Conservation (phyloP, 1,140 invertebrate genomes). For the Brachionus rotundiformis region DNA sequence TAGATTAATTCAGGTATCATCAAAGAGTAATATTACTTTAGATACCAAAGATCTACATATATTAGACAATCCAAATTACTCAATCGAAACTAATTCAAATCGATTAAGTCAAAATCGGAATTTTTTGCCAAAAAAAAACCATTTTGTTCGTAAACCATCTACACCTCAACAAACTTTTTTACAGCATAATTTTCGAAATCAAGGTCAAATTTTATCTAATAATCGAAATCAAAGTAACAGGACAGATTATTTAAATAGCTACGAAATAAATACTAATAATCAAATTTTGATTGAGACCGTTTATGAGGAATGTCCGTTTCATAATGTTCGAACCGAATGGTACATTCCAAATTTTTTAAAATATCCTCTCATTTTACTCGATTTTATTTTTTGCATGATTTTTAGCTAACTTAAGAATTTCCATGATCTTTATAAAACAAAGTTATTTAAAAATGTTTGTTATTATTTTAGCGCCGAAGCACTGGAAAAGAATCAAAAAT, state of each 20-base stretch:
- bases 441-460: neutral
- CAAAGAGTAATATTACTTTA: neutral
- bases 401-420: slow-evolving; percentile 9
- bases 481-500: slow-evolving; percentile 84
- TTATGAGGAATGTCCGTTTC: slow-evolving; percentile 66
- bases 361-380: slow-evolving; percentile 25
- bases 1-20: slow-evolving; percentile 20
- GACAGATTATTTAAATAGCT: slow-evolving; percentile 53
- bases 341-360: slow-evolving; percentile 57
- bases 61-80: neutral
- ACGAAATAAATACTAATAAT: slow-evolving; percentile 44
- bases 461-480: slow-evolving; percentile 76
- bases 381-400: slow-evolving; percentile 4
- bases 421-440: neutral
- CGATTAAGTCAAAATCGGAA: neutral
- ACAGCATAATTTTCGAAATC: slow-evolving; percentile 60
- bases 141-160: neutral
- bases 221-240: slow-evolving; percentile 54
- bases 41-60: neutral
- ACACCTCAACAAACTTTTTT: neutral
- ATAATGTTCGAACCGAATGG: slow-evolving; percentile 63
- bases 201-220: slow-evolving; percentile 56
- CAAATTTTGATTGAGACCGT: slow-evolving; percentile 53
- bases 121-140: neutral
- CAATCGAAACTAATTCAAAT: neutral